Conservation (phyloP, 2,888 invertebrate species). For the Microchrysa polita region DNA sequence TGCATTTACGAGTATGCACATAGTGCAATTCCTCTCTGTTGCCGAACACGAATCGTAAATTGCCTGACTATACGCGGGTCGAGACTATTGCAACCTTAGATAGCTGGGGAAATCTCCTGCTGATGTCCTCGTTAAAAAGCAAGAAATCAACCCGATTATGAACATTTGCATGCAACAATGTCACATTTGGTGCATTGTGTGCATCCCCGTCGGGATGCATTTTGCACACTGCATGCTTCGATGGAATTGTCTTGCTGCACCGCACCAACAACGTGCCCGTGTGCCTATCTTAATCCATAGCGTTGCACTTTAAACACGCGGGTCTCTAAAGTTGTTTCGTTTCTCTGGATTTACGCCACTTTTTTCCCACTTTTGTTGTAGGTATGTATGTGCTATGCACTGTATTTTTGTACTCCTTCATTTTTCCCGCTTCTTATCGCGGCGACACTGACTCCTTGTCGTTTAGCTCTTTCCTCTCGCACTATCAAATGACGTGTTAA, state of each 20-base stretch:
- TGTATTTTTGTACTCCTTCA: constrained; percentile 27
- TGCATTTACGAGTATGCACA: constrained; percentile 1
- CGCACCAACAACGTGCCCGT: no score
- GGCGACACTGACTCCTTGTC: constrained; percentile 32
- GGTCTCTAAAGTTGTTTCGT: constrained; percentile 28
- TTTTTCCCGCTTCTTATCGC: constrained; percentile 33
- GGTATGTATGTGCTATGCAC: not conserved
- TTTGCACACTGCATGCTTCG: not conserved
- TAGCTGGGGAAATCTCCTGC: constrained; percentile 27
- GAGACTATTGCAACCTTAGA: constrained; percentile 8
- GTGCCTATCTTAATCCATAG: no score
- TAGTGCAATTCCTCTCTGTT: not conserved
- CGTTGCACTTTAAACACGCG: not conserved
- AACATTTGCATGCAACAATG: constrained; percentile 41
- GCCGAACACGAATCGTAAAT: not conserved
- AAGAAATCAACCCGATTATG: constrained; percentile 44
- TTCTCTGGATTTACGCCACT: constrained; percentile 33
- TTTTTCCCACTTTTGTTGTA: constrained; percentile 1
- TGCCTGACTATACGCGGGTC: constrained; percentile 12
- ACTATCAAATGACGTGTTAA: constrained; percentile 51
- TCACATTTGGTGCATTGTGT: constrained; percentile 32
- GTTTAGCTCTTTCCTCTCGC: constrained; percentile 40
- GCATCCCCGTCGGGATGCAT: constrained; percentile 1
- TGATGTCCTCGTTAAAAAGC: constrained; percentile 44
- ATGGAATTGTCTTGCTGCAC: not conserved